These are phyloP conservation scores for Eupithecia inturbata DNA, from an alignment of 2,888 invertebrate genomes.

Conservation along the genomic window DNA sequence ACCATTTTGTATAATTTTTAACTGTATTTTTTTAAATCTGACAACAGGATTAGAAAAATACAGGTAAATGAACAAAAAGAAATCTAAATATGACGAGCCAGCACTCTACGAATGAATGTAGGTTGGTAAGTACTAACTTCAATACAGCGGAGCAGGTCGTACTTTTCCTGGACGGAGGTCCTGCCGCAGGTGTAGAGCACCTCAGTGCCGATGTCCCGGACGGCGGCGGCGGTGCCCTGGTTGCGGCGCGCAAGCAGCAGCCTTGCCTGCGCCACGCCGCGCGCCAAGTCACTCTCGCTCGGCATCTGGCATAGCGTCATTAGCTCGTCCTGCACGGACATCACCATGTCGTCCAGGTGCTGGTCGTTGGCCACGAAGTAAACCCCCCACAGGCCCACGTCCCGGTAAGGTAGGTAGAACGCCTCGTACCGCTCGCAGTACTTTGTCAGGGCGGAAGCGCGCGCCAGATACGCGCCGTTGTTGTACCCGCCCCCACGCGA, in stretches of 20 bases:
- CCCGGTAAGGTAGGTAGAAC: slow-evolving; percentile 72
- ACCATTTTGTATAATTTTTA: too few relatives aligned
- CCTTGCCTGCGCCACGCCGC: slow-evolving; percentile 62
- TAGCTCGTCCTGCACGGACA: slow-evolving; percentile 67
- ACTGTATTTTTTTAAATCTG: too few relatives aligned
- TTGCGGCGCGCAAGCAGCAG: slow-evolving; percentile 56
- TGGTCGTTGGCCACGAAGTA: slow-evolving; percentile 66
- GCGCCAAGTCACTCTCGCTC: slow-evolving; percentile 55
- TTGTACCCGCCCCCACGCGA: slow-evolving; percentile 58
- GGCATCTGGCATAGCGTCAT: slow-evolving; percentile 65
- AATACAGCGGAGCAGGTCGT: background rate
- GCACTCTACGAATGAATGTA: background rate
- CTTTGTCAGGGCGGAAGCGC: slow-evolving; percentile 55
- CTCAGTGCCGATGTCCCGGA: slow-evolving; percentile 65
- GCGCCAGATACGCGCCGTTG: slow-evolving; percentile 60
- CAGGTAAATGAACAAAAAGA: too few relatives aligned
- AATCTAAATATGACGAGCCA: too few relatives aligned
- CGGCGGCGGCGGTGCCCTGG: slow-evolving; percentile 50
- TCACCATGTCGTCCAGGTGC: slow-evolving; percentile 67
- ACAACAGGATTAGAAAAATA: too few relatives aligned
- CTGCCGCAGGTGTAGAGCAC: slow-evolving; percentile 60
- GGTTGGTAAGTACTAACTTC: slow-evolving; percentile 1
- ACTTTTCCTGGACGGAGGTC: slow-evolving; percentile 42
- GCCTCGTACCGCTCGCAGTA: slow-evolving; percentile 70
- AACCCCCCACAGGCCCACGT: slow-evolving; percentile 78